Evolutionary conservation across 2,113 vertebrate genomes (phyloP).

Genomic region (Neomonachus schauinslandi): DNA sequence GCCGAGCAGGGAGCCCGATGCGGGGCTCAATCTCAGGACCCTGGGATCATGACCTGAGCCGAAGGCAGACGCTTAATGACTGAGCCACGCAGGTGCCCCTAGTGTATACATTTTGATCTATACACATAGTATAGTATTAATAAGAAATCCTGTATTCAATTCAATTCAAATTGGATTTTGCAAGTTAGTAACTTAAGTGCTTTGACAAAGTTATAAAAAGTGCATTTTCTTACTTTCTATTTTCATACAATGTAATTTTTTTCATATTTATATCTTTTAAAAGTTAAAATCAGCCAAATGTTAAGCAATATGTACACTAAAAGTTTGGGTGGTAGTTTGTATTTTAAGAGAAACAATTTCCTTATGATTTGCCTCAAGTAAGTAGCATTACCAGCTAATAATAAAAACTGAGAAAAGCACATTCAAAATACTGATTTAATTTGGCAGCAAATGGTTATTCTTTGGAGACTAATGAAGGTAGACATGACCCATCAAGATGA

Average conservation of each 20-base stretch:
- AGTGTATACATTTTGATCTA: background rate
- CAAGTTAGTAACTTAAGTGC: conserved; percentile 51
- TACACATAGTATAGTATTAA: conserved; percentile 16
- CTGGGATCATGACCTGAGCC: too few relatives aligned
- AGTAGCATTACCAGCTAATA: conserved; percentile 77
- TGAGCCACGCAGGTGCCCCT: too few relatives aligned
- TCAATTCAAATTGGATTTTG: conserved; percentile 62
- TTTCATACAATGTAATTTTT: conserved; percentile 75
- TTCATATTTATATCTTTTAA: conserved; percentile 84
- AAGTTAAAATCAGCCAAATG: conserved; percentile 83
- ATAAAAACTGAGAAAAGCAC: conserved; percentile 84
- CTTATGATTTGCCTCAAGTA: conserved; percentile 76
- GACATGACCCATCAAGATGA: conserved; percentile 72
- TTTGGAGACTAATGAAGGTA: conserved; percentile 84
- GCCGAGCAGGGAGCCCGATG: too few relatives aligned
- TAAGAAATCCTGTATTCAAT: conserved; percentile 57
- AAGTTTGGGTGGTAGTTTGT: conserved; percentile 82
- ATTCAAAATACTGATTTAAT: conserved; percentile 85
- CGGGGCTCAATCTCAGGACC: too few relatives aligned
- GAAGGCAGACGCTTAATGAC: too few relatives aligned
- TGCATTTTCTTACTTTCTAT: conserved; percentile 78
- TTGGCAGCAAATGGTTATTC: conserved; percentile 81
- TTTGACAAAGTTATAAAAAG: conserved; percentile 77
- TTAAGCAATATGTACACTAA: conserved; percentile 78
- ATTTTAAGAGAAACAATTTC: conserved; percentile 79